Conservation (phyloP, 2,888 invertebrate genomes). For the Homarus gammarus region DNA sequence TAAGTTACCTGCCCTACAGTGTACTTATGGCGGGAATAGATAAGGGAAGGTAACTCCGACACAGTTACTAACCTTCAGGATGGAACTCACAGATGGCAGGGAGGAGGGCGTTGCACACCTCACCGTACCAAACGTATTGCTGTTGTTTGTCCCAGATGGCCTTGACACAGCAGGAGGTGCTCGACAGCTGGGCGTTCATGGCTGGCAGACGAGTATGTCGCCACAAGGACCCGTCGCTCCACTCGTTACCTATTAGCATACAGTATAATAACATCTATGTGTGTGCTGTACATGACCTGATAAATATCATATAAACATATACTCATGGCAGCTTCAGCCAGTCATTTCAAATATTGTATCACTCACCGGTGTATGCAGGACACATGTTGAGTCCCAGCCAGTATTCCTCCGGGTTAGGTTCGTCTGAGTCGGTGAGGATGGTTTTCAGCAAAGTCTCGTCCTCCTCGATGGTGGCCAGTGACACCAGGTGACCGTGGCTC, state of each 20-base stretch:
- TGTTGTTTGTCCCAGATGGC: slow-evolving; percentile 26
- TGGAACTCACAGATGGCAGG: slow-evolving; percentile 72
- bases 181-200: slow-evolving; percentile 37
- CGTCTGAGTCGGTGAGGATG: neutral
- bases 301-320: too few species aligned
- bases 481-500: slow-evolving; percentile 60
- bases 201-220: slow-evolving; percentile 23
- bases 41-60: too few species aligned
- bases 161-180: slow-evolving; percentile 68
- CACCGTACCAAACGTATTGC: slow-evolving; percentile 63
- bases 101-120: slow-evolving; percentile 63
- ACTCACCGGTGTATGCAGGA: slow-evolving; percentile 52
- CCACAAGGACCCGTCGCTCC: slow-evolving; percentile 71
- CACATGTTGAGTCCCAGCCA: slow-evolving; percentile 74
- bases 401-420: neutral
- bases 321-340: too few species aligned
- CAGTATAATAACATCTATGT: neutral
- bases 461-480: slow-evolving; percentile 57
- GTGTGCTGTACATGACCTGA: neutral
- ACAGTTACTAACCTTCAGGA: slow-evolving; percentile 71
- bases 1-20: too few species aligned
- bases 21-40: too few species aligned
- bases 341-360: too few species aligned
- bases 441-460: slow-evolving; percentile 23
- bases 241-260: slow-evolving; percentile 26